Conservation (phyloP, 2,113 vertebrate species). For the Centrocercus urophasianus region DNA sequence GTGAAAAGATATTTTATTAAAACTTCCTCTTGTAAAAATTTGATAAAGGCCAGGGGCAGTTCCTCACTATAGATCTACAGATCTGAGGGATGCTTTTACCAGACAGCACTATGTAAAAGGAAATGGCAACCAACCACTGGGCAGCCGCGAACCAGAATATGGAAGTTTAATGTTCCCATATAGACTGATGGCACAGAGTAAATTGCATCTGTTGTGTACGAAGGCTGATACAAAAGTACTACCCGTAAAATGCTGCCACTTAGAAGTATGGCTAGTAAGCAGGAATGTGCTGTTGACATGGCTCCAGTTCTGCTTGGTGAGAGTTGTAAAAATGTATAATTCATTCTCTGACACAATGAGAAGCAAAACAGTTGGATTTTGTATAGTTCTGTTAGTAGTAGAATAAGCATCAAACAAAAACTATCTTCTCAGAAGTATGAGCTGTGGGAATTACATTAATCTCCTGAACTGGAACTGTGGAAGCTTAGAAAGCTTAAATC, state of each 20-base stretch:
- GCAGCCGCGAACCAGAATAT: neutral
- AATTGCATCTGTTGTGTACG: neutral
- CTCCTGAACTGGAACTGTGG: conserved; percentile 62
- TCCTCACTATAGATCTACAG: neutral
- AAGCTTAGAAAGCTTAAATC: conserved; percentile 72
- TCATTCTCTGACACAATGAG: neutral
- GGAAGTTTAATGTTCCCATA: neutral
- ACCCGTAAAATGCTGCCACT: neutral
- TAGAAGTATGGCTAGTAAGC: neutral
- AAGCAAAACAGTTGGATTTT: neutral
- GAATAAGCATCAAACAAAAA: conserved; percentile 30
- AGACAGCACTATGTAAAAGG: neutral
- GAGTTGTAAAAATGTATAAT: neutral
- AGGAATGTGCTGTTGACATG: neutral
- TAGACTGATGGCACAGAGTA: neutral
- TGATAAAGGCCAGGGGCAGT: neutral
- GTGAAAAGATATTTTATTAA: neutral
- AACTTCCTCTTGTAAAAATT: neutral
- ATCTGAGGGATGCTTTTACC: neutral
- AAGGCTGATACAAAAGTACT: neutral
- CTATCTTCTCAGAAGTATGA: conserved; percentile 20
- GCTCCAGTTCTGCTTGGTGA: neutral
- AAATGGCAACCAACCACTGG: neutral
- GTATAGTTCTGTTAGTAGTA: conserved; percentile 5
- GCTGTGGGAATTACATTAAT: conserved; percentile 66